Evolutionary conservation across 2,888 invertebrate genomes (phyloP), one percentile per base, ranked within the genome.

Genomic region (Rhagophthalmus giganteus): DNA sequence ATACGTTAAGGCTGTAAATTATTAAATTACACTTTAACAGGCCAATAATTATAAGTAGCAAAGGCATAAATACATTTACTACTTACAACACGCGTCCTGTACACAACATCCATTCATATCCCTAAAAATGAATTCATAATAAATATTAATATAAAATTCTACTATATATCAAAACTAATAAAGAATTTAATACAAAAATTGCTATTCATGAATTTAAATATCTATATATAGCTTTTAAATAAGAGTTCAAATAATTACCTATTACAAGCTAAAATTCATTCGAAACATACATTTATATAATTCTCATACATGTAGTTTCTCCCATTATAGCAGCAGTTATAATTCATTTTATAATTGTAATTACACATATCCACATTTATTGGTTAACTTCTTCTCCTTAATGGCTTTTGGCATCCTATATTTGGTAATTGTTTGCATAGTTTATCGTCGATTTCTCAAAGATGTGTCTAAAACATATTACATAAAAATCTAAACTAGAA

Each of bases 391-490:
- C 20, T 20, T 20, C 20, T 5, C 3, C 7, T 7, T 5, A 20
- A 3, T 20, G 20, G 20, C 3, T 20, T 20, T 20, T 3, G 7
- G 3, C 3, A 20, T 20, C 7, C 7, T 20, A n/a, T n/a, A 7
- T 20, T 20, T 20, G 7, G 20, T 20, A 5, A 20, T 20, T 20
- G 3, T 7, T 20, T 20, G 7, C 7, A 20, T 7, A 5, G 20
- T 20, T 20, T 20, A 20, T 20, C 20, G 3, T 20, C 20, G 20
- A 38, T 60, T 64, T 57, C 58, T 68, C 59, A 68, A 41, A 68
- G 66, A 64, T 65, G 68, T 31, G 68, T 68, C 68, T 68, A 67
- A 59, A 66, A 66, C 37, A 47, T 24, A 40, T 12, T 9, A 26
- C 25, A 37, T 25, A 15, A 25, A 25, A 33, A 5, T 20, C 20